phyloP scores from a whole-genome alignment of 1,140 invertebrate species.

The Dreissena polymorpha region DNA sequence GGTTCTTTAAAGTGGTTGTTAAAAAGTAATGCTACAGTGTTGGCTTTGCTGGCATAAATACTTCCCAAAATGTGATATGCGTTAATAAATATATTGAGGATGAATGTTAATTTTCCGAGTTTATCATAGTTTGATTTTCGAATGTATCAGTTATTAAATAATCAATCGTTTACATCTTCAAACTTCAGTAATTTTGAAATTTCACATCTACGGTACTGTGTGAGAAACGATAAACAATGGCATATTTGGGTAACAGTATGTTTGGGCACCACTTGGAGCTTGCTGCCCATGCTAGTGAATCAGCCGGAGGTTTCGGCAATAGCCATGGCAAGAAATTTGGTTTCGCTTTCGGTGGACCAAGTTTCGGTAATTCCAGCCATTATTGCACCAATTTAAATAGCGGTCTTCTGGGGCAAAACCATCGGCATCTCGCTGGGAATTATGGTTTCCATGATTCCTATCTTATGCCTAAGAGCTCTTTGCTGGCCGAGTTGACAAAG shows the following conservation, averaged over 20 bases:
- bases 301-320: conserved; percentile 32
- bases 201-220: too few relatives aligned
- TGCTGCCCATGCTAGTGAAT: conserved; percentile 20
- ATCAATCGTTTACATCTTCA: too few relatives aligned
- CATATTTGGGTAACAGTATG: conserved; percentile 44
- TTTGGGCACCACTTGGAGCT: conserved; percentile 43
- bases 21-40: too few relatives aligned
- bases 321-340: not conserved
- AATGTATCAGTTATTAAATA: too few relatives aligned
- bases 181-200: too few relatives aligned
- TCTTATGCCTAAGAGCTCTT: conserved; percentile 23
- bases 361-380: not conserved
- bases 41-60: too few relatives aligned
- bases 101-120: too few relatives aligned
- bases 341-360: conserved; percentile 11
- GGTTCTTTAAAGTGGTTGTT: too few relatives aligned
- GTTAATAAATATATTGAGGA: too few relatives aligned
- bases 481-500: conserved; percentile 37
- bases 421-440: not conserved
- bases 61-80: too few relatives aligned
- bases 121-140: too few relatives aligned
- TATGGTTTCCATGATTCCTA: conserved; percentile 6
- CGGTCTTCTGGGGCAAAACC: not conserved
- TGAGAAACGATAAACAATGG: not conserved
- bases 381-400: conserved; percentile 1